Percentiles rank a stretch among this genome's conserved stretches.
phyloP scores from a whole-genome alignment of 1,140 invertebrate species.

The Bombus ignitus region DNA sequence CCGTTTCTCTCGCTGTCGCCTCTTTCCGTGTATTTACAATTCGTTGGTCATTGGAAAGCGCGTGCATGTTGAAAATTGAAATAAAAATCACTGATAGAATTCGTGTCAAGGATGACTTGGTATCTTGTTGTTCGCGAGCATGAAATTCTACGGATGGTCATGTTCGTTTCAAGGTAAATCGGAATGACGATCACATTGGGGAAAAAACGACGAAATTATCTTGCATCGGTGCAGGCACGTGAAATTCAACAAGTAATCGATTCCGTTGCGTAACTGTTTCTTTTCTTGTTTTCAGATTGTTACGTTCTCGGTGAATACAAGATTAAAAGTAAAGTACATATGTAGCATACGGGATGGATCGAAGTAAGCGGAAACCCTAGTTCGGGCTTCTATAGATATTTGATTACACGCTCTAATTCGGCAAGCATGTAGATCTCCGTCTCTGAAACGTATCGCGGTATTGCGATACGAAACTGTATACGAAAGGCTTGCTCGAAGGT shows the following conservation, averaged over 20 bases:
- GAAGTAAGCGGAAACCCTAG: slow-evolving; percentile 16
- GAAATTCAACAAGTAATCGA: slow-evolving; percentile 24
- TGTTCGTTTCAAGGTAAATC: slow-evolving; percentile 2
- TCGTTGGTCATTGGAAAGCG: neutral
- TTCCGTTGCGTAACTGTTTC: neutral
- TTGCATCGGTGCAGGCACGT: neutral
- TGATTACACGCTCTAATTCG: slow-evolving; percentile 52
- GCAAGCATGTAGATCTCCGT: slow-evolving; percentile 9
- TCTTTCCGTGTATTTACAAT: neutral
- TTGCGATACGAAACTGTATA: slow-evolving; percentile 35
- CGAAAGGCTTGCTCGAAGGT: slow-evolving; percentile 19
- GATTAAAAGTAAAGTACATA: neutral
- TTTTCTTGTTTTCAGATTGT: neutral
- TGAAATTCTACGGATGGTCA: neutral
- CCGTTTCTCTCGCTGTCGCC: neutral
- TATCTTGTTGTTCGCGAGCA: neutral
- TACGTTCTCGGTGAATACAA: neutral
- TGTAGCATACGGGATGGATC: too few relatives aligned
- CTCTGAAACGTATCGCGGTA: slow-evolving; percentile 39
- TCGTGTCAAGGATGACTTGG: slow-evolving; percentile 19
- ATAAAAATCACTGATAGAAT: slow-evolving; percentile 13
- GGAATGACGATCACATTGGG: neutral
- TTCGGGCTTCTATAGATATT: slow-evolving; percentile 30
- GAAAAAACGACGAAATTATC: neutral
- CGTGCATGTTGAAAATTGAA: neutral